phyloP scores from a whole-genome alignment of 1,140 invertebrate species.

The Calephelis nemesis region DNA sequence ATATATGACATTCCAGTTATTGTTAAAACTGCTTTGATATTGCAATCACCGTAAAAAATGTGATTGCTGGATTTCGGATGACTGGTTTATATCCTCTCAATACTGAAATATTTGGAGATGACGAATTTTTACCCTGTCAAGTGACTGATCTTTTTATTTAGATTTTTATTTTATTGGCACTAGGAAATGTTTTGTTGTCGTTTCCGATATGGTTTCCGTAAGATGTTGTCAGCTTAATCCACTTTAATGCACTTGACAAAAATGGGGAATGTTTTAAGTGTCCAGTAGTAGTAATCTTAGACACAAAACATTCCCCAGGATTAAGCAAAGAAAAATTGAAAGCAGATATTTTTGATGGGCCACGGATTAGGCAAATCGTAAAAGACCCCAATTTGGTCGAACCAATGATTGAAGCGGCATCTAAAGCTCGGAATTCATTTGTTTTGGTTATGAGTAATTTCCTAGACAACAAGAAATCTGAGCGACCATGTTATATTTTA shows the following conservation, averaged over 20 bases:
- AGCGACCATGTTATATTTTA: too few relatives aligned
- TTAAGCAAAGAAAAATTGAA: constrained; percentile 22
- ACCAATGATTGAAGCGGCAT: background rate
- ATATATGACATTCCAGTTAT: too few relatives aligned
- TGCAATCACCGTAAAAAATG: background rate
- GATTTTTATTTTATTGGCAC: too few relatives aligned
- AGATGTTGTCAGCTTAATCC: background rate
- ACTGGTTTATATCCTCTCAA: too few relatives aligned
- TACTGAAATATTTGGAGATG: too few relatives aligned
- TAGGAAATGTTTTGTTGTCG: too few relatives aligned
- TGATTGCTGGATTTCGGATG: too few relatives aligned
- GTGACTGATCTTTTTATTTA: background rate
- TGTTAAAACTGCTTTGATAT: background rate
- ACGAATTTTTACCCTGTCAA: background rate
- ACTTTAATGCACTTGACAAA: constrained; percentile 9
- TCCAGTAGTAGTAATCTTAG: background rate
- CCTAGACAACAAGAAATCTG: background rate
- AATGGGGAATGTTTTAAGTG: constrained; percentile 7
- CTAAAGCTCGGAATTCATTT: background rate
- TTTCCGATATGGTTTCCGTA: background rate
- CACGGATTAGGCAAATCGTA: constrained; percentile 21
- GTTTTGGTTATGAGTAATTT: background rate
- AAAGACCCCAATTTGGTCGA: constrained; percentile 23
- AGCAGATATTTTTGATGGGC: constrained; percentile 20
- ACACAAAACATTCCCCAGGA: too few relatives aligned